Evolutionary conservation across 2,113 vertebrate genomes (phyloP).

Genomic region (Myrmecobius fasciatus): DNA sequence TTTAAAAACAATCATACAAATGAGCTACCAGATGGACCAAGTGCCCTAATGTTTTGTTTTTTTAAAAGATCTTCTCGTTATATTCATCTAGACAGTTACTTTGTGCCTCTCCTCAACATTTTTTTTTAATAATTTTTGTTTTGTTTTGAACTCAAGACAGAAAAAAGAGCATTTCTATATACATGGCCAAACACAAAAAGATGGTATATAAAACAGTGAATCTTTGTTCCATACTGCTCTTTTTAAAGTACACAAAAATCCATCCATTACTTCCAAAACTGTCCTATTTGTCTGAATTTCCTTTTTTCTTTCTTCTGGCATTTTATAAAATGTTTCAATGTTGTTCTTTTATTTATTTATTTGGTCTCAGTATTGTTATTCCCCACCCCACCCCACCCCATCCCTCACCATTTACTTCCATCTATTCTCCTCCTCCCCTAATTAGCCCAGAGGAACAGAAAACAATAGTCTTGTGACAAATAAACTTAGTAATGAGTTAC

Average conservation of each 20-base stretch:
- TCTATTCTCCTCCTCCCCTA: not conserved
- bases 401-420: not conserved
- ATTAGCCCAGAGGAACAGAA: not conserved
- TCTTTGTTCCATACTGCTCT: not conserved
- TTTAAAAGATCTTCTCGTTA: not conserved
- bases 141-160: not conserved
- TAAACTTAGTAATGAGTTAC: not conserved
- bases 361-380: not conserved
- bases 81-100: not conserved
- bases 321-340: not conserved
- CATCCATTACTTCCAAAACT: not conserved
- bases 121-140: not conserved
- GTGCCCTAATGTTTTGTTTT: not conserved
- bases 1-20: not conserved
- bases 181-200: not conserved
- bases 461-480: not conserved
- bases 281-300: not conserved
- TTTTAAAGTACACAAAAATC: not conserved
- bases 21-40: not conserved
- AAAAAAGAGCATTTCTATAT: not conserved
- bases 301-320: not conserved
- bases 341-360: not conserved
- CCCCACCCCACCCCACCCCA: no score
- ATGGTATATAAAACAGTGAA: not conserved
- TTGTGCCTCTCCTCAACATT: not conserved